Evolutionary conservation across 1,140 invertebrate genomes (phyloP).

Genomic region (Luehdorfia chinensis): DNA sequence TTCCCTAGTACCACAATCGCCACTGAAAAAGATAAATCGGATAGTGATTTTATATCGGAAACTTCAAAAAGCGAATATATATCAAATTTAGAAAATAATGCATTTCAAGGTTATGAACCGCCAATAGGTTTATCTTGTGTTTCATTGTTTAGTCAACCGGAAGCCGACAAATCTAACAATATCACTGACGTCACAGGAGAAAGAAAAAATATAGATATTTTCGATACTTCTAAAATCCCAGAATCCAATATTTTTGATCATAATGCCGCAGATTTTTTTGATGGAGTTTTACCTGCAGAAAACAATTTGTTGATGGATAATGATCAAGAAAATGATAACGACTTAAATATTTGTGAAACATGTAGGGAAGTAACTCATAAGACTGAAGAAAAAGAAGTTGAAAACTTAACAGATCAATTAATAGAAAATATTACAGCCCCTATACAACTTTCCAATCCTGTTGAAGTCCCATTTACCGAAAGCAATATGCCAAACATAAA

Average conservation of each 20-base stretch:
- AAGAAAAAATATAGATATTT: neutral
- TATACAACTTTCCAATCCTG: constrained; percentile 60
- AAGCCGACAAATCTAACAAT: neutral
- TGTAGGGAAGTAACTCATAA: constrained; percentile 56
- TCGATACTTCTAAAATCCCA: neutral
- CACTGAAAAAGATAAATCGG: too few relatives aligned
- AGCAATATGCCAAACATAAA: constrained; percentile 20
- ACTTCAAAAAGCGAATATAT: neutral
- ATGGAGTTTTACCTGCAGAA: constrained; percentile 4
- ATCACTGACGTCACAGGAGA: neutral
- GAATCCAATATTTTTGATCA: constrained; percentile 2
- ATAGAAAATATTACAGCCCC: constrained; percentile 68
- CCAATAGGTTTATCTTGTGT: neutral
- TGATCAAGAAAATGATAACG: constrained; percentile 27
- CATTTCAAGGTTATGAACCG: neutral
- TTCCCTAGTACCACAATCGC: too few relatives aligned
- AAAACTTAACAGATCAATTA: constrained; percentile 56
- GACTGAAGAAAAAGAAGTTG: constrained; percentile 45
- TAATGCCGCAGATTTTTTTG: constrained; percentile 16
- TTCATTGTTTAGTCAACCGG: neutral
- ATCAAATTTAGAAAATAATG: constrained; percentile 2
- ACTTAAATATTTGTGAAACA: constrained; percentile 57
- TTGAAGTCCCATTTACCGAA: constrained; percentile 42
- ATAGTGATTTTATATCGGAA: neutral
- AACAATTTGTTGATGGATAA: constrained; percentile 8